A percentile compares a stretch with the other conserved stretches of the same genome.
Conservation (phyloP, 1,140 invertebrate genomes). For the Diachasma alloeum region DNA sequence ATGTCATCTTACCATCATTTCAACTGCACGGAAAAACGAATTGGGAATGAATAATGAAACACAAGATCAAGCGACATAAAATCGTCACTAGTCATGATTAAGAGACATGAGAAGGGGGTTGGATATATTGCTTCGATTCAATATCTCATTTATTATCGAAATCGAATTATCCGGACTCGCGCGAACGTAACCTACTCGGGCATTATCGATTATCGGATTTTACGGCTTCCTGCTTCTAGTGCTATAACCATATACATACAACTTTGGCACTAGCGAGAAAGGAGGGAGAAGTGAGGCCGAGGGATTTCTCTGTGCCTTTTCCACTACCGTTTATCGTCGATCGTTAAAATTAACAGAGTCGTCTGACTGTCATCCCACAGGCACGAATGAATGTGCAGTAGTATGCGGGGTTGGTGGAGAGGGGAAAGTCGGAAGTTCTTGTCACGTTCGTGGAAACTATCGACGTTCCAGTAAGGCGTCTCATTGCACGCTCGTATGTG, state of each 20-base stretch:
- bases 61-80: background rate
- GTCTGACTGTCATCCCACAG: conserved; percentile 40
- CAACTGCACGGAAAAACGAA: background rate
- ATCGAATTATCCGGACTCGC: conserved; percentile 22
- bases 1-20: no score
- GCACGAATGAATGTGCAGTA: background rate
- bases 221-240: conserved; percentile 33
- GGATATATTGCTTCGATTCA: background rate
- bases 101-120: background rate
- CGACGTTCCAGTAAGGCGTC: background rate
- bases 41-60: background rate
- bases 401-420: background rate
- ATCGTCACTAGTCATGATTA: background rate
- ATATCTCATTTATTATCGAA: conserved; percentile 25
- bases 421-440: background rate
- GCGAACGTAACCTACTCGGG: conserved; percentile 4
- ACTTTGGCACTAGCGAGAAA: background rate
- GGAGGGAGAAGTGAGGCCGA: background rate
- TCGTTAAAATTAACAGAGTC: conserved; percentile 50
- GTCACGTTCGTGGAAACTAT: background rate
- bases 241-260: background rate
- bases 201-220: conserved; percentile 44
- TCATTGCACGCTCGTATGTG: background rate
- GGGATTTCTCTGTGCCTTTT: background rate
- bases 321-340: conserved; percentile 38